Conservation (phyloP, 2,797 vertebrate genomes). For the Choloepus didactylus region DNA sequence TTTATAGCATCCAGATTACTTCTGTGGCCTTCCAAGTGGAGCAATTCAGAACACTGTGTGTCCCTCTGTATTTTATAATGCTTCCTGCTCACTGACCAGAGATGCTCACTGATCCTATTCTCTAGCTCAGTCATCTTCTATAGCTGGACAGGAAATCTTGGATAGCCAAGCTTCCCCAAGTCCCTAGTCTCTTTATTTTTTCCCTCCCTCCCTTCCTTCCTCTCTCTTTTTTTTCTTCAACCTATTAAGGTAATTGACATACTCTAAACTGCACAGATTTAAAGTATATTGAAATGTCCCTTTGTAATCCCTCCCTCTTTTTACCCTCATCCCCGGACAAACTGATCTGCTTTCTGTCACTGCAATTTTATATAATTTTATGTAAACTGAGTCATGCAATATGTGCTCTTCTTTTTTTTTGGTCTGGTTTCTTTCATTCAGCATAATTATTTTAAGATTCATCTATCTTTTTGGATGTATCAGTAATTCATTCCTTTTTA, state of each 20-base stretch:
- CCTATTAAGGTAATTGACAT: not conserved
- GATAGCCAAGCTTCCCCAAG: not conserved
- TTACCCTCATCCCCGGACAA: not conserved
- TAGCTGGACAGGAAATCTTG: not conserved
- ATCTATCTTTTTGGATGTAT: not conserved
- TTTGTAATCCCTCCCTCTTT: not conserved
- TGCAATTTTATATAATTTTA: not conserved
- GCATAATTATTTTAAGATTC: slow-evolving; percentile 24
- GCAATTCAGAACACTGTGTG: not conserved
- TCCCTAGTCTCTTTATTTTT: not conserved
- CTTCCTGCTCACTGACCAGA: not conserved
- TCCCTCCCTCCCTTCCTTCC: too few species aligned
- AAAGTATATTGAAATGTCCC: not conserved
- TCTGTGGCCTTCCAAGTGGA: slow-evolving; percentile 25
- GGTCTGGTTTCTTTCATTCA: slow-evolving; percentile 30
- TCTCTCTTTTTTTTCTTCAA: not conserved
- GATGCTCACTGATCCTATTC: not conserved
- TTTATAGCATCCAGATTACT: not conserved
- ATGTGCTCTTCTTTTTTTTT: not conserved
- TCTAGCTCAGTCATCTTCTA: not conserved
- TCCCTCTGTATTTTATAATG: not conserved
- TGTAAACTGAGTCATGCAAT: not conserved
- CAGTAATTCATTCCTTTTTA: not conserved
- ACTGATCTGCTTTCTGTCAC: not conserved
- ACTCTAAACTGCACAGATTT: not conserved